Percentiles rank a stretch among this genome's conserved stretches.
These are phyloP conservation scores for Proales similis DNA, from an alignment of 1,140 invertebrate species.

Conservation along the genomic window DNA sequence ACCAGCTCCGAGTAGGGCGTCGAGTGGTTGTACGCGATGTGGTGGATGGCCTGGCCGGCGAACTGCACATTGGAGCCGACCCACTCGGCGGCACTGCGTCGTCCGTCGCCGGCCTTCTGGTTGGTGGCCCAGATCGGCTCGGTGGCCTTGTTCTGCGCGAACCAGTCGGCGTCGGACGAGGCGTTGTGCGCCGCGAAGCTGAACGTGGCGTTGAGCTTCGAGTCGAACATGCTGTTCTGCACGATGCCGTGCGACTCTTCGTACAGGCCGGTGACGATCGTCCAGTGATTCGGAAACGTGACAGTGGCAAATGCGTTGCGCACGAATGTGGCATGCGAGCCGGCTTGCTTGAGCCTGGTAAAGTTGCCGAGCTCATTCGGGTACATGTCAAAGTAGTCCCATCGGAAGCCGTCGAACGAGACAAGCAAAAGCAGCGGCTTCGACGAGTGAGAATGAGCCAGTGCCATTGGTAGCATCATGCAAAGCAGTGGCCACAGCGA, in stretches of 20 bases:
- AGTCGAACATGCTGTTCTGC: slow-evolving; percentile 63
- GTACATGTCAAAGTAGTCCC: slow-evolving; percentile 48
- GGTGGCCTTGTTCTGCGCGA: slow-evolving; percentile 39
- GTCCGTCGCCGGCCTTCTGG: slow-evolving; percentile 40
- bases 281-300: slow-evolving; percentile 73
- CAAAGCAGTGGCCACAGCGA: too few relatives aligned
- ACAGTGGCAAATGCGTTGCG: slow-evolving; percentile 63
- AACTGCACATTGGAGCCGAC: slow-evolving; percentile 25
- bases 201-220: slow-evolving; percentile 49
- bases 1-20: slow-evolving; percentile 19
- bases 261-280: slow-evolving; percentile 68
- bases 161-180: slow-evolving; percentile 17
- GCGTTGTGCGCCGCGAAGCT: neutral
- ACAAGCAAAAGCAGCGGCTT: slow-evolving; percentile 45
- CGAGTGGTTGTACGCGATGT: slow-evolving; percentile 18
- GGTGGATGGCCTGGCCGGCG: slow-evolving; percentile 12
- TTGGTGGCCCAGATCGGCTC: slow-evolving; percentile 52
- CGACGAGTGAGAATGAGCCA: slow-evolving; percentile 4
- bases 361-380: slow-evolving; percentile 43
- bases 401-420: slow-evolving; percentile 54
- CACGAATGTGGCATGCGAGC: slow-evolving; percentile 45
- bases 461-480: too few relatives aligned
- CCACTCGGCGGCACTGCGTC: slow-evolving; percentile 28
- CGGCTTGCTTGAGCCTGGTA: slow-evolving; percentile 45
- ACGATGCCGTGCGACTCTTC: slow-evolving; percentile 67